Percentiles rank a stretch among this genome's conserved stretches.
phyloP scores from a whole-genome alignment of 1,140 invertebrate genomes.

The Mamestra configurata region DNA sequence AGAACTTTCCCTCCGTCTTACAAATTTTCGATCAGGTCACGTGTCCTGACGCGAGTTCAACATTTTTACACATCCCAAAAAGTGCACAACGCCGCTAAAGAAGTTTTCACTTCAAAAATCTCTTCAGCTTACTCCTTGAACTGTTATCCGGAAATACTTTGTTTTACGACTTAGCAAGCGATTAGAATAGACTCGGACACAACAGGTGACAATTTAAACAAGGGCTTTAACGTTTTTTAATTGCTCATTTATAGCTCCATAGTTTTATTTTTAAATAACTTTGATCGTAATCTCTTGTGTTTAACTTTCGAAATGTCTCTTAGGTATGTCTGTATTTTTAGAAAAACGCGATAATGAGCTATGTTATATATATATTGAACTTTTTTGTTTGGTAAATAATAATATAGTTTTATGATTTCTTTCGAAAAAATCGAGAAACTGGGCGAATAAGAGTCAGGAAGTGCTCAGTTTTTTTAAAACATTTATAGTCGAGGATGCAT shows the following conservation, averaged over 20 bases:
- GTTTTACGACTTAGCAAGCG: conserved; percentile 35
- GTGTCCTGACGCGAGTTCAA: too few relatives aligned
- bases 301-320: conserved; percentile 7
- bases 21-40: too few relatives aligned
- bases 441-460: too few relatives aligned
- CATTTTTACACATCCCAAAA: too few relatives aligned
- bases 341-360: neutral
- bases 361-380: too few relatives aligned
- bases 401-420: too few relatives aligned
- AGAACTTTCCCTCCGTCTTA: too few relatives aligned
- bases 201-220: conserved; percentile 48
- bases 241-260: conserved; percentile 11
- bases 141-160: neutral
- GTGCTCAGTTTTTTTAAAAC: too few relatives aligned
- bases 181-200: conserved; percentile 6
- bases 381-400: too few relatives aligned
- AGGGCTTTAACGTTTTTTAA: conserved; percentile 24
- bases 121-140: neutral
- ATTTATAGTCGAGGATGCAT: too few relatives aligned
- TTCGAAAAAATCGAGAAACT: too few relatives aligned
- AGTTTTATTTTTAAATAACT: conserved; percentile 16
- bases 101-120: neutral
- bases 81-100: too few relatives aligned
- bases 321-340: neutral
- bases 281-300: neutral